Evolutionary conservation across 2,888 invertebrate species (phyloP), one percentile per base, ranked within the genome.

Genomic region (Rapana venosa): DNA sequence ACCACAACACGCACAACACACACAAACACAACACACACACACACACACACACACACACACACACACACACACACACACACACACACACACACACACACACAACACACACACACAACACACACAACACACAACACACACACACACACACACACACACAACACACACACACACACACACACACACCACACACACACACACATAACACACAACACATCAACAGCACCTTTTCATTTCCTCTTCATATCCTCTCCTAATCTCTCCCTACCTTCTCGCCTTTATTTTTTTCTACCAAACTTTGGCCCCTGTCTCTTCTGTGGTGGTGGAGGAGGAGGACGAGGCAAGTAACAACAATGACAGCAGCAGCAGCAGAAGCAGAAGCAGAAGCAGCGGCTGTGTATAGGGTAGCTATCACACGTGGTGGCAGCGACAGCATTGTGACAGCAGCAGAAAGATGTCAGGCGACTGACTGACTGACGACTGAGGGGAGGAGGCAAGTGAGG

Each of bases 21-120:
- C 77, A 77, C 77, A 77, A 2, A 77, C 77, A 77, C 58, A n/a
- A n/a, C 86, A 56, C 77, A 77, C n/a, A 77, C 77, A 74, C 74
- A 74, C n/a, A 74, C 74, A 74, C 74, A 74, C 74, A 74, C 79
- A 79, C 79, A 79, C 79, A 79, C 79, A 79, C 79, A 79, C 79
- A 79, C 79, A 79, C 79, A 79, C 79, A 79, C 35, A 79, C 11
- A 79, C 6, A 77, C 77, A 6, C n/a, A 58, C 58, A 58, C 58
- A 58, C 58, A 58, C 58, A 58, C 58, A 58, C 58, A 58, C 58
- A 58, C 58, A 58, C 58, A 58, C 58, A 58, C 11, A 58, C 15
- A 58, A 58, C 74, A 74, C 74, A 74, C 74, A 74, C 74, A 8
- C 11, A 58, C 15, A 58, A 58, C 58, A 58, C 58, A 13, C 15